These are phyloP conservation scores for Ctenochaetus hawaiiensis DNA, from an alignment of 2,797 vertebrate genomes.

Conservation along the genomic window DNA sequence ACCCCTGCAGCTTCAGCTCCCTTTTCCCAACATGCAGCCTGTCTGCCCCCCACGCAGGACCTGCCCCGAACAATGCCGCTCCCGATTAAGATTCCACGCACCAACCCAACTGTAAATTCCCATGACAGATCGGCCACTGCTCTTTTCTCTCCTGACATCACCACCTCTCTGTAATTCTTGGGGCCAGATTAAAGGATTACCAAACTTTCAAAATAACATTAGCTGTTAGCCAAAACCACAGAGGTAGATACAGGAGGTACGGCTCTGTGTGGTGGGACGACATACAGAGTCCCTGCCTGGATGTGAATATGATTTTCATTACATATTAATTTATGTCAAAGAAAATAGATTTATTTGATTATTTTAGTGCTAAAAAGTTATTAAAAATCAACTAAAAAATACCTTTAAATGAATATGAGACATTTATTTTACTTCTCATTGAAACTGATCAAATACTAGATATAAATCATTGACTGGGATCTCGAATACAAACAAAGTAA, in stretches of 20 bases:
- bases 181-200: constrained; percentile 84
- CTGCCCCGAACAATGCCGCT: constrained; percentile 77
- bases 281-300: not conserved
- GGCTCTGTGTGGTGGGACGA: not conserved
- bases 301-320: not conserved
- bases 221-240: constrained; percentile 35
- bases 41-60: constrained; percentile 75
- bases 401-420: too few relatives aligned
- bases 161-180: constrained; percentile 81
- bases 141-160: constrained; percentile 86
- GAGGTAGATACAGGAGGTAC: constrained; percentile 26
- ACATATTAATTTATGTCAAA: not conserved
- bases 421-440: too few relatives aligned
- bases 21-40: constrained; percentile 53
- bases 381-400: too few relatives aligned
- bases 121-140: constrained; percentile 80
- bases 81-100: constrained; percentile 85
- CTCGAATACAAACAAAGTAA: not conserved
- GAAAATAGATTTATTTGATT: too few relatives aligned
- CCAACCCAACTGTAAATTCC: constrained; percentile 87
- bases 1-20: constrained; percentile 23
- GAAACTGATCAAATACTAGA: not conserved
- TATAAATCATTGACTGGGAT: not conserved
- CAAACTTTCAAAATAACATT: constrained; percentile 76
- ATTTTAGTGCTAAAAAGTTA: not conserved